Evolutionary conservation across 2,113 vertebrate genomes (phyloP).

Genomic region (Puffinus mauretanicus): DNA sequence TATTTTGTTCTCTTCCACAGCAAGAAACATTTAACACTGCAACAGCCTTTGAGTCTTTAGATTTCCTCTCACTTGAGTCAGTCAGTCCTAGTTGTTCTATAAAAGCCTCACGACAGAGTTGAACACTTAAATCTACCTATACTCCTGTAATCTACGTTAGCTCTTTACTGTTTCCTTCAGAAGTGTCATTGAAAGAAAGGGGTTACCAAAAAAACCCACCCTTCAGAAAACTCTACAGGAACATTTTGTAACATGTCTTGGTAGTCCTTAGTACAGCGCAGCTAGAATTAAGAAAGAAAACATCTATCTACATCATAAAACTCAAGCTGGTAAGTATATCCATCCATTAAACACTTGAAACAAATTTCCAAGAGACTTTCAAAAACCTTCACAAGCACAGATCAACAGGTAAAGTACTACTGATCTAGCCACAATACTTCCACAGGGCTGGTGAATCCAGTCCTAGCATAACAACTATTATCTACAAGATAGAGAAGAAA

Average conservation of each 20-base stretch:
- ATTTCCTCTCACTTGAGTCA: neutral
- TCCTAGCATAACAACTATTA: neutral
- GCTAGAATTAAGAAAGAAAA: neutral
- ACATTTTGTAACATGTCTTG: neutral
- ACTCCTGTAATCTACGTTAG: neutral
- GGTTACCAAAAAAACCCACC: neutral
- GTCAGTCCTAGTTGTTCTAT: neutral
- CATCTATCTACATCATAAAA: neutral
- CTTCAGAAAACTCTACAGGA: neutral
- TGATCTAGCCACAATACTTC: neutral
- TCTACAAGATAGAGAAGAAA: neutral
- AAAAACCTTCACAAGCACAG: neutral
- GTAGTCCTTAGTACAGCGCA: neutral
- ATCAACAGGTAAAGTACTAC: neutral
- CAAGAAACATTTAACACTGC: neutral
- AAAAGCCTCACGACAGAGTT: neutral
- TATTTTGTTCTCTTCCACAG: neutral
- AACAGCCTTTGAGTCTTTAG: neutral
- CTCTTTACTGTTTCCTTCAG: neutral
- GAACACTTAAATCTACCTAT: neutral
- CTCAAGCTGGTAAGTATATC: neutral
- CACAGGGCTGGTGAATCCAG: neutral
- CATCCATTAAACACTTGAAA: neutral
- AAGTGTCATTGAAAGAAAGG: neutral
- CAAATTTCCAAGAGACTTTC: neutral